Evolutionary conservation across 2,888 invertebrate genomes (phyloP), one percentile per base, ranked within the genome.

Genomic region (Limnephilus auricula): DNA sequence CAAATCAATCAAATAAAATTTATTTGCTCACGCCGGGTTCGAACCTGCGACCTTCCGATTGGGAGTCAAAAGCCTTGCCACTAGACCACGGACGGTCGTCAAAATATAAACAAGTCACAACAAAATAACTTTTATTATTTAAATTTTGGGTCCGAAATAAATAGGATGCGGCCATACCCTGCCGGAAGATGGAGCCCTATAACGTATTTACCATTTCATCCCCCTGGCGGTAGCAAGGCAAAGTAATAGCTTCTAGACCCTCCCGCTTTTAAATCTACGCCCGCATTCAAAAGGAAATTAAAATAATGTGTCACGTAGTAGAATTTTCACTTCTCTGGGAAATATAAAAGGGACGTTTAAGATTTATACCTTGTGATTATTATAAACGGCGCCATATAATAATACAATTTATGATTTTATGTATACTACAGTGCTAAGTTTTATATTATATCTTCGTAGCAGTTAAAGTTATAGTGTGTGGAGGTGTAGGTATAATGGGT

Each of bases 231-330:
- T 65, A n/a, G 80, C 3, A 9, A 18, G 25, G 82, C 32, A 82
- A 82, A 82, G 18, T 82, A 82, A 82, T 82, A 82, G 82, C 32
- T 82, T 82, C 32, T 10, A 37, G 82, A 82, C 32, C 32, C 82
- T 82, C 82, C 82, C 32, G 34, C 34, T 82, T 82, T 32, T 82
- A 65, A 65, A 65, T 65, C 65, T 65, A 65, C 65, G 65, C 65
- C 65, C 65, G 65, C 65, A n/a, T 65, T 65, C 65, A 65, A 65
- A 65, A 65, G 65, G 65, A 65, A 65, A 65, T 65, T 65, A 65
- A 65, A 65, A 65, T 65, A 65, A 65, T 65, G 25, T n/a, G 65
- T 65, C 25, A 65, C 65, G 65, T 65, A 65, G 25, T 9, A 65
- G 25, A 65, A 65, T 65, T 65, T 65, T 65, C 65, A 65, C 65